Evolutionary conservation across 2,797 vertebrate genomes (phyloP), one percentile per base, ranked within the genome.

Genomic region (Diceros bicornis): DNA sequence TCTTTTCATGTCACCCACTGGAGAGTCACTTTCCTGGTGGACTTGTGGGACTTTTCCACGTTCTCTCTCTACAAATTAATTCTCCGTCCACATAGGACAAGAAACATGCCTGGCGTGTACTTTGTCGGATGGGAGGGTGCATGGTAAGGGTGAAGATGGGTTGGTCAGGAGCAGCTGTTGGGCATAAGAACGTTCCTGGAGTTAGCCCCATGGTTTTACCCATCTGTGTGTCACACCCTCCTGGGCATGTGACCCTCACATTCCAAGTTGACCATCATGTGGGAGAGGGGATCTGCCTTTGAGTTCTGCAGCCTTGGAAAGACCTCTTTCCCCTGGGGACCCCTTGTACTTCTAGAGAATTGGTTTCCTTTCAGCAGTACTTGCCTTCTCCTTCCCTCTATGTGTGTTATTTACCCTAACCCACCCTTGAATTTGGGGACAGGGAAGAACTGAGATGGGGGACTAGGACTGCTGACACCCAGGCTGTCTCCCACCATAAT

Each of bases 401-500:
- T 27, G 14, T 10, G 29, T 11, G 29, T 32, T 50, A 6, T 12
- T 29, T 6, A 5, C n/a, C 47, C 17, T 27, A 7, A 20, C 13
- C 5, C 27, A n/a, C 14, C 29, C 6, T 20, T 27, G 6, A 32
- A 2, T 32, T n/a, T 6, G 7, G 59, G n/a, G 29, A 10, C 79
- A 6, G 29, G 21, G 14, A 27, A 55, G 72, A 41, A 11, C 34
- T 0, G 16, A 29, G 16, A 41, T 0, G 0, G 8, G 37, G 14
- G 21, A 2, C 55, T n/a, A 29, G 57, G 37, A 4, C 32, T 27
- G 41, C 50, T 0, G 13, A 32, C 7, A 4, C n/a, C 83, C 17
- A 0, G 2, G 12, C 34, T 34, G 20, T n/a, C 29, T 7, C 10
- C 25, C 8, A 4, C 29, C 29, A 0, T 4, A 1, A 13, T 37